phyloP scores from a whole-genome alignment of 1,140 invertebrate genomes.

The Popillia japonica region DNA sequence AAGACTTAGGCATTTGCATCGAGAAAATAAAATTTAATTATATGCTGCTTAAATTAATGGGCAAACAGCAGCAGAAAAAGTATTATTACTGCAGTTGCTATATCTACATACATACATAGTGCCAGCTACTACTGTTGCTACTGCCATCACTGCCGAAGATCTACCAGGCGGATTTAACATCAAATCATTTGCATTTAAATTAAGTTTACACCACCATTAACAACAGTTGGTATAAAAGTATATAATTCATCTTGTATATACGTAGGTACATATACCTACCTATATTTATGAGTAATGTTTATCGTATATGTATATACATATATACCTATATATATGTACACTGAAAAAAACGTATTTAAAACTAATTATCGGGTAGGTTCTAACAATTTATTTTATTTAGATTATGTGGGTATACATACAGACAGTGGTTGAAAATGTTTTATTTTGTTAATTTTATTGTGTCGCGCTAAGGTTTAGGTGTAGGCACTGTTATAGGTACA shows the following conservation, averaged over 20 bases:
- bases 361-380: too few species aligned
- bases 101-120: background rate
- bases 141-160: background rate
- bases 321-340: too few species aligned
- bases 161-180: background rate
- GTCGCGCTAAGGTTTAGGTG: too few species aligned
- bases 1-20: background rate
- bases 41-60: slow-evolving; percentile 4
- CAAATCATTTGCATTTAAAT: slow-evolving; percentile 19
- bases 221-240: background rate
- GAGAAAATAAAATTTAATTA: slow-evolving; percentile 16
- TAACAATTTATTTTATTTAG: too few species aligned
- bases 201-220: slow-evolving; percentile 4
- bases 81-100: background rate
- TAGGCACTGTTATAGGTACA: too few species aligned
- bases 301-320: too few species aligned
- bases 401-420: too few species aligned
- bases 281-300: too few species aligned
- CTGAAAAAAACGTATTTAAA: too few species aligned
- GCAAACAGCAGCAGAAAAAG: background rate
- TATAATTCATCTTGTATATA: background rate
- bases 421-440: too few species aligned
- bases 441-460: too few species aligned
- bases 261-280: too few species aligned
- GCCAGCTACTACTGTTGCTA: background rate